Base-by-base conservation (phyloP, 2,888 invertebrate genomes). In the Pseudeuparius sepicola region DNA sequence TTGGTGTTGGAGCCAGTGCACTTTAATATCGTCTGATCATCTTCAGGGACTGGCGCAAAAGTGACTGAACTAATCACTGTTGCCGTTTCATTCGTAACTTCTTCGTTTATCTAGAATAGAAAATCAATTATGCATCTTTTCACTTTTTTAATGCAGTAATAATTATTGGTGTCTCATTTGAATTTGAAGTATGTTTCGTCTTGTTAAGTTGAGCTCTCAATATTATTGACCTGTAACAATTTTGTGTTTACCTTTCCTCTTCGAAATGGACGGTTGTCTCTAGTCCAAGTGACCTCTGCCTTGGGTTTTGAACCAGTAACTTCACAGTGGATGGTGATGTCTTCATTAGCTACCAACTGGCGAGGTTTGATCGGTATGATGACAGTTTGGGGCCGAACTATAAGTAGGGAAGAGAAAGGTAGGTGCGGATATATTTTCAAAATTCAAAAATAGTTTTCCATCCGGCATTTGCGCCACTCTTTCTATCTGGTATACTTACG, bases 1-100 rank as follows among this genome's bases (percentile, higher is more conserved):
- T 77, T 74, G 34, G 78, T 82, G 68, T 90, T 90, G 56, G 85
- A 82, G 4, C 86, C 87, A 51, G 82, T 78, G 59, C 89, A 90
- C 59, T 82, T 85, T 44, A 90, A 70, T 56, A 75, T 74, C 37
- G 84, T 80, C 4, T 81, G 80, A 55, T 89, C 84, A 59, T 90
- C 89, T 54, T 87, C 87, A 2, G 87, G 83, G 46, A 76, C 67
- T 10, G 89, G 88, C 50, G 78, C 75, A 61, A 89, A 87, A 47
- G 78, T 76, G 47, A 89, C 65, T 34, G 75, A 77, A 60, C 85
- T 88, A 55, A 75, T 68, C 40, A 86, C 80, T 59, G 75, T n/a
- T 24, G 37, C 70, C 14, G 79, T 82, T 44, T 78, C 78, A 57
- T 79, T 81, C 14, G 36, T 31, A 51, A 68, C 66, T 31, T 70